These are phyloP conservation scores for Grammomys dolichurus DNA, from an alignment of 2,113 vertebrate genomes.

Conservation along the genomic window DNA sequence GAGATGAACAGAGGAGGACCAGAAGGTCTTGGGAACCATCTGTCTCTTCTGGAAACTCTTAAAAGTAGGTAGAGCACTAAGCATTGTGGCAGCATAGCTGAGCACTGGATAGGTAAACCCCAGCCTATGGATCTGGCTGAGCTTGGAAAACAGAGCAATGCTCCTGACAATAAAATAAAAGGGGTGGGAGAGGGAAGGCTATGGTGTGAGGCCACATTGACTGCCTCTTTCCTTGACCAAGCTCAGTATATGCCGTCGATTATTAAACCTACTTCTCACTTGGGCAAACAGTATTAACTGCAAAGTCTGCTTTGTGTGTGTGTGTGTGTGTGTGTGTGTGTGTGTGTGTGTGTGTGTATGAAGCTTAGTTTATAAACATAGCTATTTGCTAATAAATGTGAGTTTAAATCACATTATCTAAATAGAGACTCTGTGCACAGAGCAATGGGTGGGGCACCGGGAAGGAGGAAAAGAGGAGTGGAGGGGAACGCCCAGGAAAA, in stretches of 20 bases:
- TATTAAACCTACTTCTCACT: slow-evolving; percentile 71
- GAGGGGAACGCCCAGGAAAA: neutral
- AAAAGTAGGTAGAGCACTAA: neutral
- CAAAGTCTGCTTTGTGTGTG: slow-evolving; percentile 68
- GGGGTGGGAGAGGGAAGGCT: slow-evolving; percentile 20
- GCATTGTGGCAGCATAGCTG: neutral
- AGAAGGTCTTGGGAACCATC: neutral
- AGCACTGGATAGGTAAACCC: neutral
- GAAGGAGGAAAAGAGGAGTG: rapidly evolving
- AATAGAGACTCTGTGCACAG: slow-evolving; percentile 81
- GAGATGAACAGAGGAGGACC: neutral
- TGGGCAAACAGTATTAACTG: slow-evolving; percentile 65
- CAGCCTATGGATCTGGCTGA: neutral
- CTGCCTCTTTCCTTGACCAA: slow-evolving; percentile 63
- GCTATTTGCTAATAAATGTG: slow-evolving; percentile 83
- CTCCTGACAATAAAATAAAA: slow-evolving; percentile 52
- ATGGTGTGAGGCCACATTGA: slow-evolving; percentile 55
- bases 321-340: no score
- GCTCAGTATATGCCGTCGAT: slow-evolving; percentile 18
- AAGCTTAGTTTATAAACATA: slow-evolving; percentile 80
- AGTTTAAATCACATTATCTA: slow-evolving; percentile 78
- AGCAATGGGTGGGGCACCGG: rapidly evolving
- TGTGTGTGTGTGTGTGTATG: no score
- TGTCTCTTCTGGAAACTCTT: neutral
- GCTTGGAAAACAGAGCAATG: neutral